Evolutionary conservation across 2,113 vertebrate genomes (phyloP), one percentile per base, ranked within the genome.

Genomic region (Monopterus albus): DNA sequence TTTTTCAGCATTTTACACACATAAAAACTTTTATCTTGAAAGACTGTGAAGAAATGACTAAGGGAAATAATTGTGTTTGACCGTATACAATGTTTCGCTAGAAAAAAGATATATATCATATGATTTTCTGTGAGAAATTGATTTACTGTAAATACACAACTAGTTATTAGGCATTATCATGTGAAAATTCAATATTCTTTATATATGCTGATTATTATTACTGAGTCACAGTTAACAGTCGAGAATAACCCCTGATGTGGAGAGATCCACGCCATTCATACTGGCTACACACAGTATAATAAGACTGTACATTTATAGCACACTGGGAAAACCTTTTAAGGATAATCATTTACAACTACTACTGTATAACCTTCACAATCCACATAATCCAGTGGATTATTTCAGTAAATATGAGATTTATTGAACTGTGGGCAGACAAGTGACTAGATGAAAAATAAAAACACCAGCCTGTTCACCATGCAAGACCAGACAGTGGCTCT

Each of bases 331-430:
- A 81, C 79, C 68, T 87, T 92, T 90, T 77, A 78, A 83, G 64
- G 70, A 91, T 89, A 90, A 91, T 85, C 87, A 90, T 75, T 81
- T 71, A 91, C 79, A 90, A 88, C 87, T 85, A 91, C 81, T 89
- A 90, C 88, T 57, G 53, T 79, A 80, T 62, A 85, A 87, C 85
- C 85, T 88, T 87, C 65, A 87, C 91, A 92, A 92, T 92, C 89
- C 89, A 90, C 77, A 64, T 68, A 42, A 75, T 72, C 25, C 52
- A 84, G 51, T 80, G 87, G 89, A 93, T 89, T 91, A 91, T 90
- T 81, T 89, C 77, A 84, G 71, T 85, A 84, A 85, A 92, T 90
- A 89, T 90, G 74, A 90, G 78, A 69, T 90, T 87, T 86, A 78
- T 60, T 76, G 62, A 78, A 75, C 62, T 57, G 75, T 70, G 49